phyloP scores from a whole-genome alignment of 1,140 invertebrate genomes.

The Pseudachorutes palmiensis region DNA sequence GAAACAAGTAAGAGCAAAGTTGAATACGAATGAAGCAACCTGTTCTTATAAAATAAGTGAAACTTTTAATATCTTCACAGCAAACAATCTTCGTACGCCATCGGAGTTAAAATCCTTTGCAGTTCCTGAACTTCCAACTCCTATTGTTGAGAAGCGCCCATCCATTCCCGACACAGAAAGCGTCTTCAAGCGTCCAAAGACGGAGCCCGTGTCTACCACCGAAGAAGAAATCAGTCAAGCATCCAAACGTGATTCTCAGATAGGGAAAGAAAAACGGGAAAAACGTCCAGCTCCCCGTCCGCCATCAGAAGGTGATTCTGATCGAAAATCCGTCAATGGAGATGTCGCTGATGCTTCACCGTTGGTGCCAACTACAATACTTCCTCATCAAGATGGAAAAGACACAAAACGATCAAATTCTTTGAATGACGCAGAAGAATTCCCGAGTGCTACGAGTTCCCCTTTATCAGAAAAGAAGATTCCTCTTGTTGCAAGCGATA shows the following conservation, averaged over 20 bases:
- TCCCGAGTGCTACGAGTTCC: too few relatives aligned
- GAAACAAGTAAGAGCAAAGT: constrained; percentile 21
- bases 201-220: constrained; percentile 12
- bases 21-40: background rate
- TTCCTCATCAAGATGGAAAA: too few relatives aligned
- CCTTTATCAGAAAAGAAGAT: too few relatives aligned
- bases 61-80: too few relatives aligned
- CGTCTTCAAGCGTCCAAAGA: constrained; percentile 32
- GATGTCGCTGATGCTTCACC: constrained; percentile 14
- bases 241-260: background rate
- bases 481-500: too few relatives aligned
- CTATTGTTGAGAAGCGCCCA: constrained; percentile 28
- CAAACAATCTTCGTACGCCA: too few relatives aligned
- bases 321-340: background rate
- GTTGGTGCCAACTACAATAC: constrained; percentile 10
- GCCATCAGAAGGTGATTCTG: constrained; percentile 40
- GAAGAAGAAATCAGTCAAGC: constrained; percentile 16
- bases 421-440: too few relatives aligned
- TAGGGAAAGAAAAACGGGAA: constrained; percentile 41
- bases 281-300: constrained; percentile 63
- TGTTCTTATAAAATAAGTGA: too few relatives aligned
- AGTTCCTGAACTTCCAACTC: constrained; percentile 25
- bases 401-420: too few relatives aligned
- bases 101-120: constrained; percentile 20
- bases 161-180: constrained; percentile 14